These are phyloP conservation scores for Acanthopleura granulata DNA, from an alignment of 2,888 invertebrate species.

Conservation along the genomic window DNA sequence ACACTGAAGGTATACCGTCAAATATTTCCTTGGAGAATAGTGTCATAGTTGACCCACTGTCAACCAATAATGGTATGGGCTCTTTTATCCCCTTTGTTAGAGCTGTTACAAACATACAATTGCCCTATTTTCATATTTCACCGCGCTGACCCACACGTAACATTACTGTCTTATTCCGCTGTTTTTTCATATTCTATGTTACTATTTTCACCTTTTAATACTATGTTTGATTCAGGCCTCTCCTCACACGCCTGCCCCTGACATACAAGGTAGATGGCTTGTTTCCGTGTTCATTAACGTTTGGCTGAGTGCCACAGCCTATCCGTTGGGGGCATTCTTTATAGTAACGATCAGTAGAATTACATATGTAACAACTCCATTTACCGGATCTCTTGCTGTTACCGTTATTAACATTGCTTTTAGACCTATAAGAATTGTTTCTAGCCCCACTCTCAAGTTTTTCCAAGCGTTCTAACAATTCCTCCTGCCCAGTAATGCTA, in stretches of 20 bases:
- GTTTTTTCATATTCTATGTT: too few species aligned
- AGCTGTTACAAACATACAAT: background rate
- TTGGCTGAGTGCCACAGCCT: background rate
- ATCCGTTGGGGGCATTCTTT: background rate
- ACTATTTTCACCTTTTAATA: too few species aligned
- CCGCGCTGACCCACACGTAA: too few species aligned
- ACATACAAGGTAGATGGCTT: background rate
- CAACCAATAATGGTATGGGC: too few species aligned
- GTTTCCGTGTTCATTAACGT: background rate
- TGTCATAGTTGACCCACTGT: too few species aligned
- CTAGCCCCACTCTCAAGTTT: too few species aligned
- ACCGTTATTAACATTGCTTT: background rate
- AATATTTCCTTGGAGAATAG: too few species aligned
- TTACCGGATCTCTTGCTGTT: background rate
- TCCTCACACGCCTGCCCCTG: background rate
- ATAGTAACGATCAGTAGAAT: background rate
- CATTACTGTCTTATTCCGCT: too few species aligned
- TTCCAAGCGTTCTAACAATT: too few species aligned
- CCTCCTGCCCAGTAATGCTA: too few species aligned
- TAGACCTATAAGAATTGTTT: too few species aligned
- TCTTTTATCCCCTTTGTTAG: background rate
- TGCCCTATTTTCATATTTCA: background rate
- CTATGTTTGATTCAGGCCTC: background rate
- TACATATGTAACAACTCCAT: background rate
- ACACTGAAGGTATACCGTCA: too few species aligned